These are phyloP conservation scores for Chalcosyrphus nemorum DNA, from an alignment of 2,888 invertebrate species.

Conservation along the genomic window DNA sequence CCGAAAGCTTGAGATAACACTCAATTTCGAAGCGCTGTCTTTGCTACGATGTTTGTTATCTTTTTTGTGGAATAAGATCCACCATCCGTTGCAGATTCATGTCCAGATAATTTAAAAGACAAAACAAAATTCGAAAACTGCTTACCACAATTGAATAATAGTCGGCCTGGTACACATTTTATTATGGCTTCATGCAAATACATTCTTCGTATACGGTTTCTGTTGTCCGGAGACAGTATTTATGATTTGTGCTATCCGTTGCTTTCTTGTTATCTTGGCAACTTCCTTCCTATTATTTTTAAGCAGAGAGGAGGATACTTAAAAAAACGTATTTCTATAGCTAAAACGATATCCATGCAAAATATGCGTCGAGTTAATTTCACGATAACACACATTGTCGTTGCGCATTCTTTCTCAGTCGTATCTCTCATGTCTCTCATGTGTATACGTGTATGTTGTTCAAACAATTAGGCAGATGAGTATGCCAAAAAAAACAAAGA, in stretches of 20 bases:
- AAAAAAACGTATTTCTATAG: not conserved
- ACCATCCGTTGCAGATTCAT: too few species aligned
- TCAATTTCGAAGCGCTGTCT: too few species aligned
- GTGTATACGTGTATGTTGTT: not conserved
- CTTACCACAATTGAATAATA: not conserved
- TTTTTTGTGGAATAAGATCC: too few species aligned
- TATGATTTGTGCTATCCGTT: not conserved
- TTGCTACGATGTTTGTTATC: too few species aligned
- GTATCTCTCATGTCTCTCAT: not conserved
- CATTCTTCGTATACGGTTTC: not conserved
- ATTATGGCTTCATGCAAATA: constrained; percentile 1
- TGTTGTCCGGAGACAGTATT: not conserved
- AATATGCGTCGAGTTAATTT: constrained; percentile 25
- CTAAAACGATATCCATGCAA: not conserved
- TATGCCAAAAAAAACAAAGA: not conserved
- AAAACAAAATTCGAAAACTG: not conserved
- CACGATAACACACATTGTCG: constrained; percentile 29
- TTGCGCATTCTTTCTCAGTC: constrained; percentile 8
- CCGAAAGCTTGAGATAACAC: too few species aligned
- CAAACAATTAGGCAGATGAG: constrained; percentile 4
- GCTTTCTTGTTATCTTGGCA: constrained; percentile 18
- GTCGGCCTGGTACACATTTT: not conserved
- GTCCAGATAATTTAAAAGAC: not conserved
- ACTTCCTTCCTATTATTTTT: too few species aligned
- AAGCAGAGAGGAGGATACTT: not conserved